Evolutionary conservation across 2,888 invertebrate genomes (phyloP), one percentile per base, ranked within the genome.

Genomic region (Megaustenia siamemsis): DNA sequence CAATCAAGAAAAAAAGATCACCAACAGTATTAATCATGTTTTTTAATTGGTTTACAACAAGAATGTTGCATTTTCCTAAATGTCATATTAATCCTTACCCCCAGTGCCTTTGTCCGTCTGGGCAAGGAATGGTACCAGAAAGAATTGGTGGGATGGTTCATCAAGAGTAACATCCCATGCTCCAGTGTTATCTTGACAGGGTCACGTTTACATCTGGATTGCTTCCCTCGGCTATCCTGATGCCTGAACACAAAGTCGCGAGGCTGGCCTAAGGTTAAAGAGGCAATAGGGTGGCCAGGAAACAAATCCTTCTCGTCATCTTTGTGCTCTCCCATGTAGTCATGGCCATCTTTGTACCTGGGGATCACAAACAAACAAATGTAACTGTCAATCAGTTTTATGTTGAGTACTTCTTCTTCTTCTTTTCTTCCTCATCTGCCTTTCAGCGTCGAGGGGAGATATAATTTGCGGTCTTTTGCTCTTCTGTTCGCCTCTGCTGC

Each of bases 91-190:
- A 96, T 95, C 92, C 96, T 94, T 49, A 95, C 94, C 63, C 95
- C 95, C 38, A 91, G 86, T 28, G 95, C 93, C 85, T 93, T 95
- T 91, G 96, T 96, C 53, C 96, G 94, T 8, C 93, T 93, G 0
- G 96, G 96, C 86, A 96, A 93, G 8, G 96, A 95, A 93, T 96
- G 96, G 92, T 96, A 96, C 96, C 96, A 96, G 89, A 95, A 93
- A 81, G 95, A 94, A 90, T 96, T 96, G 1, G 96, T 96, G 0
- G 96, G 96, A 24, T 95, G 95, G 91, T 96, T 96, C 96, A 96
- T 96, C 83, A 96, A 90, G 77, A 96, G 93, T 60, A 96, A 91
- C 91, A 96, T 96, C 6, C 96, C 96, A 92, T 96, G 95, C 88
- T 96, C 95, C 89, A 96, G 93, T 80, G 94, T 93, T 21, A 96